Conservation (phyloP, 2,797 vertebrate genomes). For the Sternotherus odoratus region DNA sequence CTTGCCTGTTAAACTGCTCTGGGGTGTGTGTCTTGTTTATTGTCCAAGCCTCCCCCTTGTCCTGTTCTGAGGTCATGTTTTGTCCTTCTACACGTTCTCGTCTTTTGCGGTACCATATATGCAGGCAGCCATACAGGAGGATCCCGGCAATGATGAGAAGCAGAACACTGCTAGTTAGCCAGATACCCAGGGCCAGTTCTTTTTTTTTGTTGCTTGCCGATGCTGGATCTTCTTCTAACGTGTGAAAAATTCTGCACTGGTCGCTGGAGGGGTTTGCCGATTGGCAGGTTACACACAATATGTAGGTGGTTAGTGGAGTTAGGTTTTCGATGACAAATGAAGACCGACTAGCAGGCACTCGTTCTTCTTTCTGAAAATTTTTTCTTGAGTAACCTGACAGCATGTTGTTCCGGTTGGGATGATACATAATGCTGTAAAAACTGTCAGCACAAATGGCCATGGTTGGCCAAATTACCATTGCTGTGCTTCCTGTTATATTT, state of each 20-base stretch:
- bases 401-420: slow-evolving; percentile 90
- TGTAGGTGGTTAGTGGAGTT: slow-evolving; percentile 88
- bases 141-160: slow-evolving; percentile 85
- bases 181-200: slow-evolving; percentile 88
- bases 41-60: not conserved
- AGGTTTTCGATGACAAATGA: slow-evolving; percentile 85
- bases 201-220: slow-evolving; percentile 79
- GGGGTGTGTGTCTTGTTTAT: rapidly evolving
- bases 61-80: slow-evolving; percentile 7
- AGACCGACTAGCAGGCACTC: slow-evolving; percentile 88
- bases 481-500: slow-evolving; percentile 87
- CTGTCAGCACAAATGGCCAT: slow-evolving; percentile 85
- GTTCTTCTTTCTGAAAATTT: slow-evolving; percentile 88
- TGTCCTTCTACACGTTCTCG: slow-evolving; percentile 21
- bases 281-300: slow-evolving; percentile 91
- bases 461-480: slow-evolving; percentile 86
- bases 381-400: slow-evolving; percentile 87
- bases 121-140: slow-evolving; percentile 88
- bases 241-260: slow-evolving; percentile 90
- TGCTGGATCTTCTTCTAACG: slow-evolving; percentile 75
- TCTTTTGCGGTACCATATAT: slow-evolving; percentile 80
- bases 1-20: not conserved
- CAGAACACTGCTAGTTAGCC: slow-evolving; percentile 89
- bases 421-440: slow-evolving; percentile 93
- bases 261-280: slow-evolving; percentile 86